Evolutionary conservation across 1,140 invertebrate genomes (phyloP), one percentile per base, ranked within the genome.

Genomic region (Homarus americanus): DNA sequence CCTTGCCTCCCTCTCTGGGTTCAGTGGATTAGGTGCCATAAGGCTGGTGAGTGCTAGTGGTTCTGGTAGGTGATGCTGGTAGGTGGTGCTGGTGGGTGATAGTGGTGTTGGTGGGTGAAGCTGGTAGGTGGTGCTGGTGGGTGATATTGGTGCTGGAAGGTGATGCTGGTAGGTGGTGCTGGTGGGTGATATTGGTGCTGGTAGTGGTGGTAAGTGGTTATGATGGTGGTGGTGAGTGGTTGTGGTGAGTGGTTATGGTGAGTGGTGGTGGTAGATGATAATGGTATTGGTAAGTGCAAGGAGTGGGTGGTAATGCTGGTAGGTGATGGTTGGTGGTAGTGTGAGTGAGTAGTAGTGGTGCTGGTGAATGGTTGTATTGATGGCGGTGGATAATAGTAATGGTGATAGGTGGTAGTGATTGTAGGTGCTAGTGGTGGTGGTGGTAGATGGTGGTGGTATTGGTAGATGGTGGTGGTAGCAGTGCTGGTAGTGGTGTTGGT

Each of bases 1-100:
- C 7, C 86, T 24, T 5, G 86, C 86, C 78, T 88, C 86, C 17
- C 12, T n/a, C 76, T 88, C 86, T 3, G 76, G 86, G 24, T 12
- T 88, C 15, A 88, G 17, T 5, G 86, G 86, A 28, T 88, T 88
- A 10, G 86, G 86, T 0, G 58, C 41, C 86, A 88, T 88, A 34
- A n/a, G 4, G 28, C 1, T 15, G 41, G 41, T 49, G 75, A 40
- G 24, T 78, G 36, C 5, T 0, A 9, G 78, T 58, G 53, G 53
- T 58, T 15, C 10, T 58, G 4, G 53, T 58, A 4, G 53, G 53
- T 58, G 53, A 0, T 58, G 17, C 10, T 58, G 10, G 17, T 58
- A 20, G 53, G 53, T 63, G 53, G 53, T 63, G 53, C 7, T 63
- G 53, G 53, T 63, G 53, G 53, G 2, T n/a, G n/a, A n/a, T n/a